Conservation (phyloP, 2,888 invertebrate genomes). For the Sminthurinus aureus region DNA sequence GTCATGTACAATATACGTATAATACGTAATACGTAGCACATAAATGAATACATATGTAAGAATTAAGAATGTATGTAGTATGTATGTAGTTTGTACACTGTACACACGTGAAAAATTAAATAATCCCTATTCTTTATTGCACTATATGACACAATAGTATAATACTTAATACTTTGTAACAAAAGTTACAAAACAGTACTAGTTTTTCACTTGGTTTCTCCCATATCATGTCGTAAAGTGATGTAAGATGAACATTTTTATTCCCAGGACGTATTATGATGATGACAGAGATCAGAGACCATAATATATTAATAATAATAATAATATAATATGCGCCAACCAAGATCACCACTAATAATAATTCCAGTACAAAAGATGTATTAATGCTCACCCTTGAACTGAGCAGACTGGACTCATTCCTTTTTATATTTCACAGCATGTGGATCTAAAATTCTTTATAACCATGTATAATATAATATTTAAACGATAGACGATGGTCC, state of each 20-base stretch:
- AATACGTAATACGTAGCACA: not conserved
- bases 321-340: too few species aligned
- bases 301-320: too few species aligned
- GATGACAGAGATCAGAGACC: not conserved
- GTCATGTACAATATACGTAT: not conserved
- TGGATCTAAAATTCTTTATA: not conserved
- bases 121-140: too few species aligned
- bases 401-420: not conserved
- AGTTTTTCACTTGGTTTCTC: too few species aligned
- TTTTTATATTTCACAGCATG: not conserved
- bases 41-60: too few species aligned
- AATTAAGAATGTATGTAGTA: too few species aligned
- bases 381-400: slow-evolving; percentile 2
- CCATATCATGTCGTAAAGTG: too few species aligned
- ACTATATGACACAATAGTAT: too few species aligned
- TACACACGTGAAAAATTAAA: too few species aligned
- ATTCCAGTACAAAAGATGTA: slow-evolving; percentile 26
- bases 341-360: not conserved
- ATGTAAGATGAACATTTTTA: not conserved
- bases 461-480: not conserved
- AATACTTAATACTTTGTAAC: not conserved
- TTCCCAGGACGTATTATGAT: slow-evolving; percentile 1
- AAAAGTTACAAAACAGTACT: not conserved
- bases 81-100: too few species aligned
- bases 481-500: too few species aligned